Base-by-base conservation (phyloP, 2,888 invertebrate species). In the Serripes groenlandicus region DNA sequence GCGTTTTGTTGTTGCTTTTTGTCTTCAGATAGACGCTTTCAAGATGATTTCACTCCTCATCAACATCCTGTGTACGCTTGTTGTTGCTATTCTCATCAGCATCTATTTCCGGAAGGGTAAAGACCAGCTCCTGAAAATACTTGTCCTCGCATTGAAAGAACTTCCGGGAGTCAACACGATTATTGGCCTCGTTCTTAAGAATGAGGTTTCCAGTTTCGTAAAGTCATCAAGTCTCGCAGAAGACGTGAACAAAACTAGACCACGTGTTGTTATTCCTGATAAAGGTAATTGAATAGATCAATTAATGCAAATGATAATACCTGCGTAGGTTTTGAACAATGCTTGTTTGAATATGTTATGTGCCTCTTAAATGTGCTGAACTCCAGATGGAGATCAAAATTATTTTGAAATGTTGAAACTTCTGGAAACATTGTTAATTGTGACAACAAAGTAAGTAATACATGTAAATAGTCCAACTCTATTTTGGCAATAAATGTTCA, bases 141-240 rank as follows among this genome's bases (percentile, higher is more conserved):
- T 92, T 18, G 81, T 92, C n/a, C 71, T 91, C 3, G 90, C 88
- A 3, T 32, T 92, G 32, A 92, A 91, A 77, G 79, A 64, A 35
- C 78, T 91, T 0, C 91, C 91, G 18, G 91, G 92, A 3, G 89
- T 92, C 2, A 81, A 86, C n/a, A 64, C 70, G 0, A 42, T 91
- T 1, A 85, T 92, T 35, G 79, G 81, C n/a, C 62, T 77, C 3
- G 80, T 90, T 0, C 81, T 92, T 7, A 86, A 90, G 26, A 90
- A 87, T 32, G 91, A 91, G 58, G 91, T 90, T 9, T 77, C 84
- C 0, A 90, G 88, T 70, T 92, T 92, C 75, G 88, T 92, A 28
- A 88, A 90, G 72, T 84, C 88, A 9, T 88, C 88, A 18, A 83
- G 86, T 15, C 66, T 88, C 23, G 90, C 83, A 0, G 78, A 85